A percentile compares a stretch with the other conserved stretches of the same genome.
Conservation (phyloP, 2,797 vertebrate species). For the Paguma larvata region DNA sequence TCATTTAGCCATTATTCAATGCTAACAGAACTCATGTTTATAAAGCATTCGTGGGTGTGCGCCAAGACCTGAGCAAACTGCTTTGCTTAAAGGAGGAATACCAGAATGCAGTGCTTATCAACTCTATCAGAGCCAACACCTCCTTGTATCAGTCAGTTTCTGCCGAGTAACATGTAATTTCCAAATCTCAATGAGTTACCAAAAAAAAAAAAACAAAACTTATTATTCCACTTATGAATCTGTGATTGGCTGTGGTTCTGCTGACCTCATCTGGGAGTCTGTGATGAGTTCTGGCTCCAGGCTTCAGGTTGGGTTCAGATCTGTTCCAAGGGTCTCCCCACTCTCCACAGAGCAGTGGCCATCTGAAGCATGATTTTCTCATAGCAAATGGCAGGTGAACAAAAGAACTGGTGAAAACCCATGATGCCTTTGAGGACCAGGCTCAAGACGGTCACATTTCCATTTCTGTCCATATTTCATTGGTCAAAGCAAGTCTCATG, state of each 20-base stretch:
- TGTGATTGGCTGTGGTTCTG: neutral
- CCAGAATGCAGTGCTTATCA: neutral
- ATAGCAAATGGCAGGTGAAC: neutral
- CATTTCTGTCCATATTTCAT: neutral
- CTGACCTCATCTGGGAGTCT: neutral
- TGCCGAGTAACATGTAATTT: neutral
- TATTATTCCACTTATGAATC: neutral
- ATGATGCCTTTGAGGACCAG: neutral
- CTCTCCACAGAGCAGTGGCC: neutral
- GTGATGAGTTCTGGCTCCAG: neutral
- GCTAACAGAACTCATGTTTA: neutral
- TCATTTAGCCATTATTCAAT: neutral
- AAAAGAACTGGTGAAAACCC: neutral
- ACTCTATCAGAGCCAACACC: neutral
- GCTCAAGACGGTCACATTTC: neutral
- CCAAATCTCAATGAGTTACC: neutral
- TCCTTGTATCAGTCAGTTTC: neutral
- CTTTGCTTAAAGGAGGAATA: neutral
- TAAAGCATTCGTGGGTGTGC: neutral
- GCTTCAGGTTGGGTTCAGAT: neutral
- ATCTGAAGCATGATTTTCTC: neutral
- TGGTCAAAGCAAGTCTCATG: neutral
- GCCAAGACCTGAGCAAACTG: neutral
- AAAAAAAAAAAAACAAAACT: neutral
- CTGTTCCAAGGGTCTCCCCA: neutral